Percentiles rank a stretch among this genome's conserved stretches.
These are phyloP conservation scores for Punctoribates punctum DNA, from an alignment of 2,888 invertebrate genomes.

Conservation along the genomic window DNA sequence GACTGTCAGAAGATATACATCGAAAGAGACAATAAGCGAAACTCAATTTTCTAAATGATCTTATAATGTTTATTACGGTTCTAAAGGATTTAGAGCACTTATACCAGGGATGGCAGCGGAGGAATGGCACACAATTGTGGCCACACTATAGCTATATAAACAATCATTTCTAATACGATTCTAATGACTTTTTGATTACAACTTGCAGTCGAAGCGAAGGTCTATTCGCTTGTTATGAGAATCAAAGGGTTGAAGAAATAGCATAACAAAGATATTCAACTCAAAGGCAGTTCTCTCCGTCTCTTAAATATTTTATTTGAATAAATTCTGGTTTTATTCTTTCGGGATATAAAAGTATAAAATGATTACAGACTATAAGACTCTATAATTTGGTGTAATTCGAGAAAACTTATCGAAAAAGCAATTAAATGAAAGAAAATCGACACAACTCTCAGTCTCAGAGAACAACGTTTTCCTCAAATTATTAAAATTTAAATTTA, in stretches of 20 bases:
- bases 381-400: too few relatives aligned
- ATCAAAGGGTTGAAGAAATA: conserved; percentile 12
- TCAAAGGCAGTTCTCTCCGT: background rate
- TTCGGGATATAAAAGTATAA: too few relatives aligned
- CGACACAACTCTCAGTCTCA: background rate
- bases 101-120: background rate
- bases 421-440: too few relatives aligned
- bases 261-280: background rate
- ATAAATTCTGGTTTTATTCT: too few relatives aligned
- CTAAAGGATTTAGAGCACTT: background rate
- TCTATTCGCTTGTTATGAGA: conserved; percentile 21
- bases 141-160: conserved; percentile 17
- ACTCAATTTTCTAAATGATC: conserved; percentile 23
- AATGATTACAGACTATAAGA: too few relatives aligned
- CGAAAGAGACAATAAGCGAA: conserved; percentile 1
- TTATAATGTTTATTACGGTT: conserved; percentile 30
- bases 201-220: background rate
- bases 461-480: background rate
- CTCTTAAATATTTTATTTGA: background rate
- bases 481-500: background rate
- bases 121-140: background rate
- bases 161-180: conserved; percentile 36
- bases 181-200: conserved; percentile 33
- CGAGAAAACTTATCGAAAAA: too few relatives aligned
- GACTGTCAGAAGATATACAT: background rate